phyloP scores from a whole-genome alignment of 2,113 vertebrate species.

The Anhinga anhinga region DNA sequence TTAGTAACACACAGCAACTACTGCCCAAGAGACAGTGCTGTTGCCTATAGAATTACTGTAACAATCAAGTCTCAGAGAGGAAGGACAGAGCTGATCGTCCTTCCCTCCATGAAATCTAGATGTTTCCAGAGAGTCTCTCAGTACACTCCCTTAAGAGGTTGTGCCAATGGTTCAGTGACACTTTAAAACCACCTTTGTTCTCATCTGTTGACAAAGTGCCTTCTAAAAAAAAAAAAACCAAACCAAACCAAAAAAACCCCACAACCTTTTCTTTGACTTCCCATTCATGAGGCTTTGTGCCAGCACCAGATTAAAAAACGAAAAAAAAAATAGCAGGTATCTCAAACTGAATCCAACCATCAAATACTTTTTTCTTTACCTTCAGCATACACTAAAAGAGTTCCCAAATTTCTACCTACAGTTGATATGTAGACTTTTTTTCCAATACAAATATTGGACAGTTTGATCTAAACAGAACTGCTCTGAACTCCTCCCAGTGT shows the following conservation, averaged over 20 bases:
- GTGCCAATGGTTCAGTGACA: not conserved
- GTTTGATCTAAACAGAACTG: not conserved
- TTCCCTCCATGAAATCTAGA: not conserved
- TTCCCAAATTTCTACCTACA: not conserved
- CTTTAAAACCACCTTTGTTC: not conserved
- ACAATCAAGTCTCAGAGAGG: not conserved
- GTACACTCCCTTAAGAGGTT: not conserved
- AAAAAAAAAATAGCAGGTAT: not conserved
- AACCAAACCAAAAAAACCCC: too few relatives aligned
- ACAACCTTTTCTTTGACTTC: not conserved
- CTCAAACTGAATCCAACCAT: not conserved
- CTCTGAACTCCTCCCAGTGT: not conserved
- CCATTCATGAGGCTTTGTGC: not conserved
- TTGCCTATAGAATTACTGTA: not conserved
- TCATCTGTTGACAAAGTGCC: not conserved
- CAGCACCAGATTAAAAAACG: not conserved
- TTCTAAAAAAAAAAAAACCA: not conserved
- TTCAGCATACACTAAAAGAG: not conserved
- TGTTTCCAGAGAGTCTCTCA: not conserved
- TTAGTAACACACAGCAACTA: not conserved
- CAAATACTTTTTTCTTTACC: not conserved
- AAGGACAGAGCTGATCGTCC: not conserved
- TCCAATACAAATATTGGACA: not conserved
- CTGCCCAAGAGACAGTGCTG: not conserved
- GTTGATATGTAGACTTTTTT: not conserved